These are phyloP conservation scores for Platorchestia sp. DNA, from an alignment of 1,140 invertebrate genomes.

Conservation along the genomic window DNA sequence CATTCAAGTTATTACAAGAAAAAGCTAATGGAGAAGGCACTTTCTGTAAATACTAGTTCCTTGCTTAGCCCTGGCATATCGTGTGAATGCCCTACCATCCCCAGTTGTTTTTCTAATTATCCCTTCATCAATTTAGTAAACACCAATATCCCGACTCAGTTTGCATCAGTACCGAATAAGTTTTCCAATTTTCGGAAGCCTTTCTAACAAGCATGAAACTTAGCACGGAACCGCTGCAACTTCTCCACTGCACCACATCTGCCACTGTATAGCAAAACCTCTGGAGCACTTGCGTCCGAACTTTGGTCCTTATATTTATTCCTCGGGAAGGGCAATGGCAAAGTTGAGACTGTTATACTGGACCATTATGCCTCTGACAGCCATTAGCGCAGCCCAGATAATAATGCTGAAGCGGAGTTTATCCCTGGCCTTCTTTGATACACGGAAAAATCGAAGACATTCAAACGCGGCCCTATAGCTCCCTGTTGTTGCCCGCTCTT, in stretches of 20 bases:
- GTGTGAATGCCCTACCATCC: background rate
- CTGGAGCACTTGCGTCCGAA: background rate
- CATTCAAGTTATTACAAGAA: background rate
- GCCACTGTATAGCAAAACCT: background rate
- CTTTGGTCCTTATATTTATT: background rate
- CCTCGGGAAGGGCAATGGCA: background rate
- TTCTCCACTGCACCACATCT: background rate
- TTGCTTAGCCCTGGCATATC: background rate
- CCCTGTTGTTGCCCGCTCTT: background rate
- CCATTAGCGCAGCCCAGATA: background rate
- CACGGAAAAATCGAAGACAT: background rate
- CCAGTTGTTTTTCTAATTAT: background rate
- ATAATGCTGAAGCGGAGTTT: background rate
- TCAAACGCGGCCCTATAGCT: background rate
- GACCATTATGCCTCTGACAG: background rate
- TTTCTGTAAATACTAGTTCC: background rate
- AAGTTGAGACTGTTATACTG: background rate
- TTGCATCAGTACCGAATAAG: background rate
- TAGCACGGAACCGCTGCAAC: background rate
- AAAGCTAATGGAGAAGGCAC: background rate
- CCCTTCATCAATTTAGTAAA: background rate
- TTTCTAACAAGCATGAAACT: background rate
- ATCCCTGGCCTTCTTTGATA: background rate
- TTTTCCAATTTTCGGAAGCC: background rate
- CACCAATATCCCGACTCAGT: background rate